Evolutionary conservation across 2,888 invertebrate genomes (phyloP), one percentile per base, ranked within the genome.

Genomic region (Morpho deidamia): DNA sequence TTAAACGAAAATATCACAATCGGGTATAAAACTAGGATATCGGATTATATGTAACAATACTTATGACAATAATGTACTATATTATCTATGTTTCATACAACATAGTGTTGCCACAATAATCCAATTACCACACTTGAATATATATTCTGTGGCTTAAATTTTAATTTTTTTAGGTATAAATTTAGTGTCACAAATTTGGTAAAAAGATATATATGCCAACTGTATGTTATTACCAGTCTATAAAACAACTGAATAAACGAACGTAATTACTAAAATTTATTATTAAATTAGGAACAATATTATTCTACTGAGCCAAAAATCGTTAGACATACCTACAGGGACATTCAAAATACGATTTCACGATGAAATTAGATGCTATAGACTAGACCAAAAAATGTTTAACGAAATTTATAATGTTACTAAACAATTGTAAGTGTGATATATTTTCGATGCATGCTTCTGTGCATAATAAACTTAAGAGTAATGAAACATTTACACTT

Each of bases 1-100:
- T 55, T 61, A 74, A 23, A 74, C 63, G 71, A 72, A 75, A 72
- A 80, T 83, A 84, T 82, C 83, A 86, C 83, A 83, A 72, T 72
- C 73, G 67, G 76, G 70, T 74, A 72, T 79, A 80, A 65, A 66
- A 55, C 76, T 79, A 80, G 68, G 69, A 69, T 75, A 74, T 63
- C 68, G 68, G 66, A 64, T 70, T 67, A 61, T 70, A 74, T 57
- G 39, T 46, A 41, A 45, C 43, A 53, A 55, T 51, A 43, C 42
- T 49, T 56, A 51, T 38, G 43, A 44, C 33, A 41, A 39, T 23
- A 50, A 50, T 37, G n/a, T 44, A 45, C 39, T 45, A 51, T 43
- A 43, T 49, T 54, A 52, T 44, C 39, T 54, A 57, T 47, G 34
- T 55, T 53, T 37, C 44, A 47, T 14, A 51, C 23, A 48, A n/a